Evolutionary conservation across 2,113 vertebrate species (phyloP), one percentile per base, ranked within the genome.

Genomic region (Phainopepla nitens): DNA sequence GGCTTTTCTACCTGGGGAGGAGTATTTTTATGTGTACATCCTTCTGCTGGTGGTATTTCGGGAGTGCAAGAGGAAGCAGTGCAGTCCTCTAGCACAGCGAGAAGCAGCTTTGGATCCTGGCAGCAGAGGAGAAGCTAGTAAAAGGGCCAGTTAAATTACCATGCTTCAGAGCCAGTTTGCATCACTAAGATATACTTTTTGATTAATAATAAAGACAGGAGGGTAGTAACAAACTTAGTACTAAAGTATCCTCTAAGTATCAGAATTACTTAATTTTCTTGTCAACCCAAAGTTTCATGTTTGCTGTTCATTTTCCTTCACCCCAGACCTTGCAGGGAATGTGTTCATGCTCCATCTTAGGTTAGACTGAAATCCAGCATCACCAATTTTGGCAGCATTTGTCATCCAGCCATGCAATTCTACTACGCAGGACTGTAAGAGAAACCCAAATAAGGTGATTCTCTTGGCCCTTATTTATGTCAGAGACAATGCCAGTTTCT

Each of bases 401-500:
- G 51, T 85, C 79, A 93, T 80, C 77, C 62, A 92, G 31, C 47
- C 22, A 9, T 77, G 71, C 47, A 90, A 20, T 61, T 73, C 62
- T 73, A 73, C 90, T 31, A 83, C 1, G 6, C 47, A 62, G 58
- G 39, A 71, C 83, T 82, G 45, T 44, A 64, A 84, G 28, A 91
- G 56, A 71, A 92, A 9, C 33, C 87, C 87, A 94, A 94, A 92
- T 68, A 79, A 41, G 91, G 81, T 1, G 0, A 45, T 60, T 25
- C 2, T 71, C 82, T 78, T 75, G 82, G 71, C 28, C 69, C 27
- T 93, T 56, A 24, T 65, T 92, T 86, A 15, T 92, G 23, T 78
- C 60, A 81, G 75, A 93, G 85, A 87, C 68, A 94, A 93, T 83
- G 79, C 76, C 91, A 90, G 71, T 44, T 96, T 93, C 88, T 78